phyloP scores from a whole-genome alignment of 2,797 vertebrate genomes.

The Columba guinea region DNA sequence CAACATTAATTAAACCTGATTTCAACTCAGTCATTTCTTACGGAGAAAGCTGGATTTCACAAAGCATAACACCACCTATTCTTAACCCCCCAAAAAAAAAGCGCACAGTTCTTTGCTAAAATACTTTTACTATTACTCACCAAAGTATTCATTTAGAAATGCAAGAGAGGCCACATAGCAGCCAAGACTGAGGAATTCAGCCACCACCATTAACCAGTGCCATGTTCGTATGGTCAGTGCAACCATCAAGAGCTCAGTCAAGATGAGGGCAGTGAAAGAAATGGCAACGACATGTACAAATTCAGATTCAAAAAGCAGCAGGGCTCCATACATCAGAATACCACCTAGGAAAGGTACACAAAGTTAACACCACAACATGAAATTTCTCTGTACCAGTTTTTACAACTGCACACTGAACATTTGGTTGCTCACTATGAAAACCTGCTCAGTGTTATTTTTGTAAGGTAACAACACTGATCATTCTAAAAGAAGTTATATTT shows the following conservation, averaged over 20 bases:
- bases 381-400: background rate
- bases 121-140: slow-evolving; percentile 75
- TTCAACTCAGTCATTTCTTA: background rate
- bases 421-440: background rate
- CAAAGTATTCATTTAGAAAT: slow-evolving; percentile 97
- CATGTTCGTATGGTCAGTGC: slow-evolving; percentile 93
- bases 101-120: background rate
- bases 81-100: background rate
- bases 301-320: slow-evolving; percentile 96
- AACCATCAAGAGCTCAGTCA: slow-evolving; percentile 98
- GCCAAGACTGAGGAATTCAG: slow-evolving; percentile 93
- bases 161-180: slow-evolving; percentile 96
- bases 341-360: slow-evolving; percentile 83
- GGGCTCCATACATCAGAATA: slow-evolving; percentile 93
- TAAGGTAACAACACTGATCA: background rate
- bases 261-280: slow-evolving; percentile 95
- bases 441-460: background rate
- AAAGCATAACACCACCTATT: background rate
- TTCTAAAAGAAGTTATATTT: background rate
- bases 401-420: background rate
- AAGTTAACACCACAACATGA: background rate
- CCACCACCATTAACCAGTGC: slow-evolving; percentile 98
- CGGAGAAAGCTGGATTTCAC: background rate
- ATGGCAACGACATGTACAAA: slow-evolving; percentile 98
- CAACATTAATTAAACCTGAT: background rate